Percentiles rank a stretch among this genome's conserved stretches.
Conservation (phyloP, 37 sponge, comb jelly and placozoan species). For the Sycon ciliatum region DNA sequence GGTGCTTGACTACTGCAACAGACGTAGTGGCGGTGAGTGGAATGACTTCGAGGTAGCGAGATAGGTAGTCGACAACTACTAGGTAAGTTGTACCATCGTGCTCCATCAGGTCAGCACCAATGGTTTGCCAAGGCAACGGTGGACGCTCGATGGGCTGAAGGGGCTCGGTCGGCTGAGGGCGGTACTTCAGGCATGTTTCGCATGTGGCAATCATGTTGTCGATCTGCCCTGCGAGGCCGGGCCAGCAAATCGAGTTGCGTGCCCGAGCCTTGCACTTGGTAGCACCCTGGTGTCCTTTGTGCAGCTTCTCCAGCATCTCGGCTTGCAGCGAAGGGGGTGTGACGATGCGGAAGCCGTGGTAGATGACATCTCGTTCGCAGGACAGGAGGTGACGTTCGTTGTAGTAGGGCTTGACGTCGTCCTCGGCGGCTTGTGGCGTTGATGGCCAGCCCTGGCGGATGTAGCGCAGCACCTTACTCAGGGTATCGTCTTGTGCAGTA, state of each 20-base stretch:
- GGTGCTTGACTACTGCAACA: slow-evolving; percentile 20
- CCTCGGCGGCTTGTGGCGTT: too few relatives aligned
- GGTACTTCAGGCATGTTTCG: slow-evolving; percentile 1
- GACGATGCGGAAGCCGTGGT: slow-evolving; percentile 26
- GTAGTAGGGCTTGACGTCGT: too few relatives aligned
- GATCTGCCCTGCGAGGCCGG: slow-evolving; percentile 1
- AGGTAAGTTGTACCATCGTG: slow-evolving; percentile 22
- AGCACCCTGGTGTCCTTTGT: slow-evolving; percentile 39
- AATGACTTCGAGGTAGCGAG: slow-evolving; percentile 42
- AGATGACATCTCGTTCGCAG: too few relatives aligned
- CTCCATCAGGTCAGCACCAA: slow-evolving; percentile 44
- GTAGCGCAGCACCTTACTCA: too few relatives aligned
- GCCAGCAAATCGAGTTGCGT: slow-evolving; percentile 37
- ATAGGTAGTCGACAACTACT: slow-evolving; percentile 46
- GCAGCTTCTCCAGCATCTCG: slow-evolving; percentile 25
- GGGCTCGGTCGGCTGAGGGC: slow-evolving; percentile 15
- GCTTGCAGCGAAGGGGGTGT: slow-evolving; percentile 15
- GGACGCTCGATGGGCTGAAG: slow-evolving; percentile 25
- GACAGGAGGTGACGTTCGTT: too few relatives aligned
- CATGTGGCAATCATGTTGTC: slow-evolving; percentile 24
- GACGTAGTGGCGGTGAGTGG: slow-evolving; percentile 1
- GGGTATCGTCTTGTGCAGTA: too few relatives aligned
- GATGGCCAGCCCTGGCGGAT: too few relatives aligned
- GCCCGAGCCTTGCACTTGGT: slow-evolving; percentile 24
- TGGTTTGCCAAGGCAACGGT: slow-evolving; percentile 42